Conservation (phyloP, 2,797 vertebrate genomes). For the Channallabes apus region DNA sequence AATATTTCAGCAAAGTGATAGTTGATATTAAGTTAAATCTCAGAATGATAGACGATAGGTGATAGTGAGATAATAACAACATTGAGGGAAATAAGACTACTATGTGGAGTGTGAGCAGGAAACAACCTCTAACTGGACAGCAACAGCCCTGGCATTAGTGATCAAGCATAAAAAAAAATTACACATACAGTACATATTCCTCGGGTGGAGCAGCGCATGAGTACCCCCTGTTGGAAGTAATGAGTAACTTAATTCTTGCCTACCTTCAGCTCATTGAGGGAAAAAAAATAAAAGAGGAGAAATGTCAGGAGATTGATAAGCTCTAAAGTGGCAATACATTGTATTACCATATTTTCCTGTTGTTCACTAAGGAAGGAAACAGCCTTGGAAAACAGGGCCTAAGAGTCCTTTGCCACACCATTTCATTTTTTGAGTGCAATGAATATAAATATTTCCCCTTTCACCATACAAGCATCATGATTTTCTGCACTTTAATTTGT, state of each 20-base stretch:
- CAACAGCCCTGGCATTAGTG: background rate
- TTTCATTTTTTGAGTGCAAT: background rate
- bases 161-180: background rate
- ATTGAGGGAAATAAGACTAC: background rate
- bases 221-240: slow-evolving; percentile 4
- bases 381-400: background rate
- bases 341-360: background rate
- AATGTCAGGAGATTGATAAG: background rate
- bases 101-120: background rate
- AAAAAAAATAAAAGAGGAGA: no score
- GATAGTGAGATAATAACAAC: background rate
- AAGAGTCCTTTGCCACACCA: background rate
- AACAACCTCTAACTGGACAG: background rate
- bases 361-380: background rate
- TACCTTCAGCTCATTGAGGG: background rate
- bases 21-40: no score
- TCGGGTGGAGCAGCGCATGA: slow-evolving; percentile 2
- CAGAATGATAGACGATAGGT: no score
- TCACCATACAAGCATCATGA: background rate
- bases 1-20: background rate
- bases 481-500: background rate
- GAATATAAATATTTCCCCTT: background rate
- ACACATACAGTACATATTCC: background rate
- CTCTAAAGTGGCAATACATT: background rate
- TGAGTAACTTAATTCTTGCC: background rate